phyloP scores from a whole-genome alignment of 1,140 invertebrate species.

The Papilio glaucus region DNA sequence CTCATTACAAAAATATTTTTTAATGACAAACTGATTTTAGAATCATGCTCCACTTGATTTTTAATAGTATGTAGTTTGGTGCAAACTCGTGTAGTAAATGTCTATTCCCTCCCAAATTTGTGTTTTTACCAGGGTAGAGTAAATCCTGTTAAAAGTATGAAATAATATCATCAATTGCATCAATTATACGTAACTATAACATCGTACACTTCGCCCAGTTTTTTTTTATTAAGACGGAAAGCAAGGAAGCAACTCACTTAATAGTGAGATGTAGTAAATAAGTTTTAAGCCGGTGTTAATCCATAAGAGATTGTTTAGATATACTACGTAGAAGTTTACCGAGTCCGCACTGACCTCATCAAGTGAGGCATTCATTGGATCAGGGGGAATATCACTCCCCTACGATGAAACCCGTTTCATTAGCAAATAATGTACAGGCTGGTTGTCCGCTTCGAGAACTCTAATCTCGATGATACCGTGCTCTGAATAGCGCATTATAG shows the following conservation, averaged over 20 bases:
- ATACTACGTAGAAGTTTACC: slow-evolving; percentile 29
- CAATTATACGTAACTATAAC: too few species aligned
- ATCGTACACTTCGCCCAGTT: too few species aligned
- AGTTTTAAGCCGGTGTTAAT: slow-evolving; percentile 18
- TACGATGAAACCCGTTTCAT: slow-evolving; percentile 36
- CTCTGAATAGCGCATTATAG: slow-evolving; percentile 35
- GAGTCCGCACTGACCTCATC: slow-evolving; percentile 37
- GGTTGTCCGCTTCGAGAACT: slow-evolving; percentile 37
- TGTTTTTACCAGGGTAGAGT: too few species aligned
- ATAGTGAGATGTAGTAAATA: slow-evolving; percentile 11
- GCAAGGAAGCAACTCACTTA: background rate
- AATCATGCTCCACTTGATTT: too few species aligned
- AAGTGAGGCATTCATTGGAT: slow-evolving; percentile 36
- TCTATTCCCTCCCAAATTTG: too few species aligned
- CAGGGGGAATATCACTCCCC: slow-evolving; percentile 36
- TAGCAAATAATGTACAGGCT: slow-evolving; percentile 34
- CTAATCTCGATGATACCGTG: slow-evolving; percentile 37
- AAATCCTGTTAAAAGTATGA: too few species aligned
- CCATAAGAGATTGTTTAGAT: slow-evolving; percentile 12
- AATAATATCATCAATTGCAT: too few species aligned
- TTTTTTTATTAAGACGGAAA: background rate
- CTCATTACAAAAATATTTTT: too few species aligned
- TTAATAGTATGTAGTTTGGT: too few species aligned
- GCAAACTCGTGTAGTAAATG: too few species aligned
- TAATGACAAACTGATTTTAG: too few species aligned